Percentiles rank a stretch among this genome's conserved stretches.
These are phyloP conservation scores for Heliconius sara DNA, from an alignment of 2,888 invertebrate species.

Conservation along the genomic window DNA sequence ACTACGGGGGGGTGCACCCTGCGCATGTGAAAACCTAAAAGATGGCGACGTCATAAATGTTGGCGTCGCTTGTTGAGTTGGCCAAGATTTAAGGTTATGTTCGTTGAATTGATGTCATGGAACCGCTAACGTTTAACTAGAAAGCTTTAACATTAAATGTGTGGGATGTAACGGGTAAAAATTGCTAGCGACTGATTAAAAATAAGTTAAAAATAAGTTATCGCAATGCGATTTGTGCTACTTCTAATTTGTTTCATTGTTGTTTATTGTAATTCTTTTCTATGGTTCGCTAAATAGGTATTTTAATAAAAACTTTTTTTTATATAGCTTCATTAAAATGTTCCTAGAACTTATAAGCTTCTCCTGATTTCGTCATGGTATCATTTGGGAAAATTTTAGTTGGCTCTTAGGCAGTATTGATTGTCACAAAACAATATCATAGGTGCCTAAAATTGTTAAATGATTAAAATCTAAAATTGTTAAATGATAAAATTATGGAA, in stretches of 20 bases:
- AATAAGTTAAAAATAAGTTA: not conserved
- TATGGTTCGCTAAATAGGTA: not conserved
- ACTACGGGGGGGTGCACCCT: not conserved
- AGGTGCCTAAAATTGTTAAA: too few relatives aligned
- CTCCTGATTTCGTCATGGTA: not conserved
- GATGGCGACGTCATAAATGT: not conserved
- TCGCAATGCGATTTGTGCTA: not conserved
- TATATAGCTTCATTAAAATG: not conserved
- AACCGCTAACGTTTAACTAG: not conserved
- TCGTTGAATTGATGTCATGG: not conserved
- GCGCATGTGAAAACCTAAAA: not conserved
- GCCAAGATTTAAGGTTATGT: not conserved
- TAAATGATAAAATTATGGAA: too few relatives aligned
- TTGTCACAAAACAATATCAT: too few relatives aligned
- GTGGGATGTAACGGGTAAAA: not conserved
- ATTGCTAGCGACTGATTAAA: slow-evolving; percentile 5
- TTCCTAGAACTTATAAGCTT: not conserved
- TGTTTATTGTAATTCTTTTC: not conserved
- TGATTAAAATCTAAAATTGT: too few relatives aligned
- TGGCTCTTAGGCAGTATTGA: too few relatives aligned
- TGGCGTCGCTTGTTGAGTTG: not conserved
- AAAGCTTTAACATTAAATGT: not conserved
- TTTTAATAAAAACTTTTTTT: not conserved
- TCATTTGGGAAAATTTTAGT: too few relatives aligned
- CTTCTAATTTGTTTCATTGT: not conserved